Conservation (phyloP, 1,140 invertebrate genomes). For the Myzus persicae region DNA sequence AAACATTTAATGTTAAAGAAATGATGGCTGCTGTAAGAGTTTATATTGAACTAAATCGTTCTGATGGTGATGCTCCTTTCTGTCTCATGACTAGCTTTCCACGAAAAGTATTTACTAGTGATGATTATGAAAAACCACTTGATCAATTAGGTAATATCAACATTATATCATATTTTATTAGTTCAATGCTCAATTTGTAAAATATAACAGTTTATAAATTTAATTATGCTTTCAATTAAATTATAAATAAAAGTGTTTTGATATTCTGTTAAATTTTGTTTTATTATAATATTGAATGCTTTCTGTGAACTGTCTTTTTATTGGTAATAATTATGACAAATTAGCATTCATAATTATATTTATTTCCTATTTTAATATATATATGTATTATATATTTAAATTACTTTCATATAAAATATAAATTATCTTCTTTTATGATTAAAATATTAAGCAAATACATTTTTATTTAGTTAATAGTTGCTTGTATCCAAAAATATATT, state of each 20-base stretch:
- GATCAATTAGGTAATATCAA: conserved; percentile 74
- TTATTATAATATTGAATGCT: background rate
- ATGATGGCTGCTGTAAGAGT: conserved; percentile 87
- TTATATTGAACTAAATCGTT: conserved; percentile 81
- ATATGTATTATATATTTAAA: background rate
- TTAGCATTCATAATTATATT: background rate
- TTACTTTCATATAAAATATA: background rate
- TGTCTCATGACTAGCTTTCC: conserved; percentile 87
- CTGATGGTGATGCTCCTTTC: conserved; percentile 73
- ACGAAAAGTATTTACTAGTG: conserved; percentile 82
- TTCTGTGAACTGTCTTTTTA: background rate
- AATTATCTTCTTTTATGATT: background rate
- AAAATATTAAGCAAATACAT: background rate
- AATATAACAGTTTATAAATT: background rate
- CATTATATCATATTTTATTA: background rate
- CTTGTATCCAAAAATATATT: no score
- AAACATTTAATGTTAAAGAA: conserved; percentile 86
- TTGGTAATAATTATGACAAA: background rate
- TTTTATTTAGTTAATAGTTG: background rate
- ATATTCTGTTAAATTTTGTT: background rate
- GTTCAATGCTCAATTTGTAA: background rate
- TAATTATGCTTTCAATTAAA: no score
- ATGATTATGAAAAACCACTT: conserved; percentile 87
- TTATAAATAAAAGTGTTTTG: no score
- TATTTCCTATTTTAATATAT: no score